Conservation (phyloP, 1,140 invertebrate species). For the Cotesia typhae region DNA sequence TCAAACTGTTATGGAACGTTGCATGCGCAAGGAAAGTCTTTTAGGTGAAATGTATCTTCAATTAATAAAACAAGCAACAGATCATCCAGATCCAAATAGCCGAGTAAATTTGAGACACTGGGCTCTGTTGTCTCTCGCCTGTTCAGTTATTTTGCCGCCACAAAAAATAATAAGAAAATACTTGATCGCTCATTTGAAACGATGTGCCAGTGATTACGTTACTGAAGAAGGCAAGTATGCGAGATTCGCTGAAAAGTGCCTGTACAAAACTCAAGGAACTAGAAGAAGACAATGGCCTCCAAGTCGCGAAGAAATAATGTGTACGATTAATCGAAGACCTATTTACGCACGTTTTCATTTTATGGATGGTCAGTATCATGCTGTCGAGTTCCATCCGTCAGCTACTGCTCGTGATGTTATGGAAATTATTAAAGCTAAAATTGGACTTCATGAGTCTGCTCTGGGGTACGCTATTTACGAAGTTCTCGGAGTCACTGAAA, state of each 20-base stretch:
- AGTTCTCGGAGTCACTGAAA: slow-evolving; percentile 81
- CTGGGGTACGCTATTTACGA: slow-evolving; percentile 85
- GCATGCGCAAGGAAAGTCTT: slow-evolving; percentile 87
- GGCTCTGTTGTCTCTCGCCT: slow-evolving; percentile 89
- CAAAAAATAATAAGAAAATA: slow-evolving; percentile 86
- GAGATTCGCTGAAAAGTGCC: slow-evolving; percentile 90
- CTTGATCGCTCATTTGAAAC: slow-evolving; percentile 88
- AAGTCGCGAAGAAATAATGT: slow-evolving; percentile 91
- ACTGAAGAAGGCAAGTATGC: slow-evolving; percentile 96
- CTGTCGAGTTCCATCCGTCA: slow-evolving; percentile 93
- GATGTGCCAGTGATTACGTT: slow-evolving; percentile 87
- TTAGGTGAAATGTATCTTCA: slow-evolving; percentile 93
- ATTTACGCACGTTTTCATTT: slow-evolving; percentile 93
- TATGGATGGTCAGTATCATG: slow-evolving; percentile 94
- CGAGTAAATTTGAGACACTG: slow-evolving; percentile 89
- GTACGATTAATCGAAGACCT: slow-evolving; percentile 88
- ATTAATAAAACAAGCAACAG: slow-evolving; percentile 93
- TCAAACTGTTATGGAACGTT: slow-evolving; percentile 88
- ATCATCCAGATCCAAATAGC: slow-evolving; percentile 90
- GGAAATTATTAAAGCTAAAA: slow-evolving; percentile 89
- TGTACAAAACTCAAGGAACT: slow-evolving; percentile 86
- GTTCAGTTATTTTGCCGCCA: slow-evolving; percentile 86
- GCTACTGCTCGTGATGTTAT: slow-evolving; percentile 91
- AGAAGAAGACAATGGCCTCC: slow-evolving; percentile 90
- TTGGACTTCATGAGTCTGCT: slow-evolving; percentile 85